Conservation (phyloP, 2,888 invertebrate species). For the Nasonovia ribisnigri region DNA sequence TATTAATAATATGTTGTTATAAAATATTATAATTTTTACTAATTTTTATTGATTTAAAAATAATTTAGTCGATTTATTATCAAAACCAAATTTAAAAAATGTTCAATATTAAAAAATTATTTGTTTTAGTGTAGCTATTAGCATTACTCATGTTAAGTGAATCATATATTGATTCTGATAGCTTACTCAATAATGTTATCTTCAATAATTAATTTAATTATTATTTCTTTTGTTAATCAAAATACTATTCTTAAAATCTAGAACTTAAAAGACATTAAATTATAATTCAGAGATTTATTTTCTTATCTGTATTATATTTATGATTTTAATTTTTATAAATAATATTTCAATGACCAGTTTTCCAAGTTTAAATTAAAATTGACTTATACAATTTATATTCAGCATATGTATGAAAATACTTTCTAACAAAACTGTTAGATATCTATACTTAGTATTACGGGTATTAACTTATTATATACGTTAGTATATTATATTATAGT, state of each 20-base stretch:
- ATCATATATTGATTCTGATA: not conserved
- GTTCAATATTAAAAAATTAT: not conserved
- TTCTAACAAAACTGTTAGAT: not conserved
- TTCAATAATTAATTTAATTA: not conserved
- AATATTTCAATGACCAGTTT: not conserved
- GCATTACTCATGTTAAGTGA: not conserved
- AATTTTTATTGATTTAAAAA: not conserved
- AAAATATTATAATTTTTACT: not conserved
- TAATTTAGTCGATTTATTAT: not conserved
- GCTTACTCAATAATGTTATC: not conserved
- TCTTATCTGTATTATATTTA: conserved; percentile 5
- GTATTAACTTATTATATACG: too few relatives aligned
- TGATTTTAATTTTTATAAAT: not conserved
- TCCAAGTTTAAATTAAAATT: not conserved
- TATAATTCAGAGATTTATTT: not conserved
- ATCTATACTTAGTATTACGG: not conserved
- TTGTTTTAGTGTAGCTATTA: not conserved
- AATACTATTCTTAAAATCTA: not conserved
- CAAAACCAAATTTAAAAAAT: not conserved
- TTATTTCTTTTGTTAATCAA: not conserved
- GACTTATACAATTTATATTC: not conserved
- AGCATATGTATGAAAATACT: not conserved
- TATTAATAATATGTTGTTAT: not conserved
- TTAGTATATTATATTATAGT: too few relatives aligned
- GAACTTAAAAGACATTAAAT: not conserved